Base-by-base conservation (phyloP, 1,140 invertebrate species). In the Drosophila prosaltans region DNA sequence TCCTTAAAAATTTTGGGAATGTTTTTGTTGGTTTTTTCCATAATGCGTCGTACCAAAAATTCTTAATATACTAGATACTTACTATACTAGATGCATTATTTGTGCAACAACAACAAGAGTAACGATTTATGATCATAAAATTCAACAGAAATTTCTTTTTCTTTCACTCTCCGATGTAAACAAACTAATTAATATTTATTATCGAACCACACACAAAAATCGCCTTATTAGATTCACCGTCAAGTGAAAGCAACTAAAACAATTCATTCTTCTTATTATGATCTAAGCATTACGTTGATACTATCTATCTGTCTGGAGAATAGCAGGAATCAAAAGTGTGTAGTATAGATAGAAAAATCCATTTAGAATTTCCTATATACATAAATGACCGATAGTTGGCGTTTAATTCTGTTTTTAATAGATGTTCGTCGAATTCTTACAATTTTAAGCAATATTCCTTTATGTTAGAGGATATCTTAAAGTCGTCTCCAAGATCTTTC, bases 171-270 rank as follows among this genome's bases (percentile, higher is more conserved):
- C 24, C 21, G 51, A 57, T 88, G 80, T 88, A 88, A 88, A 88
- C 83, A 88, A 88, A 80, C 80, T 71, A 83, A 88, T 88, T 80
- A 88, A 80, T 88, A 82, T 83, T 82, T 88, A 85, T 86, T 83
- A 70, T 79, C 48, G 54, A 63, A 62, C 36, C 43, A 65, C 60
- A 65, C 60, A 68, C 45, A 66, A 65, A 74, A 43, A 43, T 43
- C n/a, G n/a, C n/a, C 41, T 43, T 62, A 78, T 75, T 64, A 81
- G 60, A 41, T 45, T 51, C 32, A 57, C 30, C 64, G 55, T 55
- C 40, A 41, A 41, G 55, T 70, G 76, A 83, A 48, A 82, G 61
- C 77, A 80, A 61, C 45, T 69, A 32, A 51, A 45, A 72, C 43
- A 54, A 67, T 73, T 76, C 51, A 60, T 40, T 41, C 62, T 63